phyloP scores from a whole-genome alignment of 1,140 invertebrate species.

The Drosophila jambulina region DNA sequence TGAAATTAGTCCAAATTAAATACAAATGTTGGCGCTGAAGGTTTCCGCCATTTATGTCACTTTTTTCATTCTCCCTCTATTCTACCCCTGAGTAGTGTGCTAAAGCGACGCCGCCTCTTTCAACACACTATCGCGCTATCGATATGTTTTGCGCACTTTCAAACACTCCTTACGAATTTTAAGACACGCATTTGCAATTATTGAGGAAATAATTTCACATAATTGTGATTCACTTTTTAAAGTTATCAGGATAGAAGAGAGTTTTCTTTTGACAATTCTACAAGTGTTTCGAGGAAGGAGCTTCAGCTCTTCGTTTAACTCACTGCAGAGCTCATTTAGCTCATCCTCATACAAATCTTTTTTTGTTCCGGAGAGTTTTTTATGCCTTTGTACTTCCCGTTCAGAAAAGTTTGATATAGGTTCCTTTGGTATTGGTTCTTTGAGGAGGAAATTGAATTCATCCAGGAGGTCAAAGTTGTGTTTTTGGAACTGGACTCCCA shows the following conservation, averaged over 20 bases:
- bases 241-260: background rate
- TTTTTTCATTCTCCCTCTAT: slow-evolving; percentile 77
- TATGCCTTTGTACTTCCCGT: background rate
- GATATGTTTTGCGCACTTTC: slow-evolving; percentile 2
- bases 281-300: slow-evolving; percentile 2
- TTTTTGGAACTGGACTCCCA: background rate
- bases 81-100: slow-evolving; percentile 48
- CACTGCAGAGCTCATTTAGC: slow-evolving; percentile 13
- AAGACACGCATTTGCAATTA: background rate
- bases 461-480: slow-evolving; percentile 22
- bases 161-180: slow-evolving; percentile 7
- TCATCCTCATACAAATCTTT: background rate
- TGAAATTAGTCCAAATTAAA: slow-evolving; percentile 73
- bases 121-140: slow-evolving; percentile 40
- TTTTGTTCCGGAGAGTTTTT: too few species aligned
- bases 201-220: too few species aligned
- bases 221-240: background rate
- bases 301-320: slow-evolving; percentile 6
- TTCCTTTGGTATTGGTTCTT: background rate
- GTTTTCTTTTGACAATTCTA: slow-evolving; percentile 13
- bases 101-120: slow-evolving; percentile 28
- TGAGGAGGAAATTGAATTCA: slow-evolving; percentile 28
- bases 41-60: slow-evolving; percentile 83
- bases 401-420: background rate
- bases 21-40: slow-evolving; percentile 83